Conservation (phyloP, 2,797 vertebrate species). For the Zalophus californianus region DNA sequence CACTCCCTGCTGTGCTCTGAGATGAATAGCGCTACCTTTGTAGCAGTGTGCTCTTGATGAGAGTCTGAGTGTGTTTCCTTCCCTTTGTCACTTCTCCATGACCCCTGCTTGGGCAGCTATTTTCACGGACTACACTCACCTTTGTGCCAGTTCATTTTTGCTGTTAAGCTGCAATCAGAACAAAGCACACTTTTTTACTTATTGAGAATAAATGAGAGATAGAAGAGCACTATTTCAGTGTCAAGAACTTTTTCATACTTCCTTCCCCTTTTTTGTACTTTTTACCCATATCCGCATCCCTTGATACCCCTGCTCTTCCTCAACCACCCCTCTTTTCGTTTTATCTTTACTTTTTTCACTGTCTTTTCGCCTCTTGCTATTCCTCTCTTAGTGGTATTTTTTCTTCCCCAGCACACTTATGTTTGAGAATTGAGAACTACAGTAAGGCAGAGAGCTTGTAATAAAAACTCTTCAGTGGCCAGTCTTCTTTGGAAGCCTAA, state of each 20-base stretch:
- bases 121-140: neutral
- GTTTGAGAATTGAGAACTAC: conserved; percentile 9
- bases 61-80: neutral
- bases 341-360: neutral
- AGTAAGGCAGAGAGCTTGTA: neutral
- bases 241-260: neutral
- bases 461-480: neutral
- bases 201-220: neutral
- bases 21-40: neutral
- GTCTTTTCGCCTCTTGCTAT: neutral
- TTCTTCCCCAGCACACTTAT: neutral
- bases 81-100: neutral
- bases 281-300: neutral
- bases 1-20: neutral
- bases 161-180: neutral
- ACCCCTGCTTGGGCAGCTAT: neutral
- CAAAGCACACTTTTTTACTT: neutral
- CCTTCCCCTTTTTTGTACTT: neutral
- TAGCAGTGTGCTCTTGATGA: neutral
- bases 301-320: neutral
- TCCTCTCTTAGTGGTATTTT: neutral
- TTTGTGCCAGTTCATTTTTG: neutral
- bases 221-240: neutral
- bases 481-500: neutral
- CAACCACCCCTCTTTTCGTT: neutral